Evolutionary conservation across 2,888 invertebrate genomes (phyloP), one percentile per base, ranked within the genome.

Genomic region (Eupithecia inturbata): DNA sequence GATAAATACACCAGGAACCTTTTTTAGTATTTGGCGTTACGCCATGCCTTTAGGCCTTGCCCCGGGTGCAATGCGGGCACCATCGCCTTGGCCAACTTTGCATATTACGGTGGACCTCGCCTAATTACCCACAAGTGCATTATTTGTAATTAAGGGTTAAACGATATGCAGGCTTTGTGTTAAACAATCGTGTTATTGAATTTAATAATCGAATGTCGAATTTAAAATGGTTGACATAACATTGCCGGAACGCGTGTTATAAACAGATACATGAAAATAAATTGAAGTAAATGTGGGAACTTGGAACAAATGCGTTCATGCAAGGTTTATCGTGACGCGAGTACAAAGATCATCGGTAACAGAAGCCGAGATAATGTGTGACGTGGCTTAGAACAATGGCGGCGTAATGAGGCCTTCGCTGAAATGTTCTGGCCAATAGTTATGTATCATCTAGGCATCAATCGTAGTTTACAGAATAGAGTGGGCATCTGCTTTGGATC

Each of bases 1-100:
- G 57, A 26, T 14, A 12, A 26, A 22, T 22, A 22, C 22, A 53
- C 3, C 4, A 72, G 75, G 72, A 64, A 76, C 68, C 45, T 73
- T 76, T 78, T 22, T 41, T 36, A 36, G 79, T 78, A 82, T 74
- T 80, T 87, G 86, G 84, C 86, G 78, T 66, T 67, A 57, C 79
- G 84, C 87, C 88, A 85, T 73, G 77, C 69, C 53, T 60, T n/a
- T 62, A 68, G 80, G 77, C 88, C 87, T 86, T 83, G 84, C 57
- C 73, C 77, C 78, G 83, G 84, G 80, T 86, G 88, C 88, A 88
- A 81, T 87, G 87, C 87, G 82, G 86, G 81, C 80, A 78, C 81
- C 80, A 80, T 81, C 71, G 77, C 85, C 86, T 85, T 85, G 83
- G 81, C 81, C 82, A 82, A 82, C 79, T 79, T 81, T 78, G 72